phyloP scores from a whole-genome alignment of 2,888 invertebrate genomes.

The Lucinisca nassula region DNA sequence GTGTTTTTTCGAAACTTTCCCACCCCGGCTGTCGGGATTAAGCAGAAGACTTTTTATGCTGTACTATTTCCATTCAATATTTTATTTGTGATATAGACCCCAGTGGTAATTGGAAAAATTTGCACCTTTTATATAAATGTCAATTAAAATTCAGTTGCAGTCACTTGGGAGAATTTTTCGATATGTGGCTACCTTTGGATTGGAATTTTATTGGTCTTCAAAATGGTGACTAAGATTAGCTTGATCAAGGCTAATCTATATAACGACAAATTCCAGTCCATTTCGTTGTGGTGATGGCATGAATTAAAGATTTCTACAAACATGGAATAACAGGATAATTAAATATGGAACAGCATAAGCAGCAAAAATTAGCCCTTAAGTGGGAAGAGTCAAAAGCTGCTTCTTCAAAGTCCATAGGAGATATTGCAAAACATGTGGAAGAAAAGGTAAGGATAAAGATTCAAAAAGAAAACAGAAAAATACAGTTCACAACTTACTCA shows the following conservation, averaged over 20 bases:
- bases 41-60: background rate
- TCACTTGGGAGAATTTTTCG: background rate
- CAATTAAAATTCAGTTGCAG: background rate
- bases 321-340: background rate
- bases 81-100: background rate
- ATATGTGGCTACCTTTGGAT: background rate
- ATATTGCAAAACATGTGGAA: background rate
- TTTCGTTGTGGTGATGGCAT: background rate
- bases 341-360: background rate
- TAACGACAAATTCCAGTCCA: background rate
- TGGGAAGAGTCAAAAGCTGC: background rate
- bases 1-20: background rate
- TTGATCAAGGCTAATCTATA: background rate
- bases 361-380: background rate
- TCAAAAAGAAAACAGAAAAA: no score
- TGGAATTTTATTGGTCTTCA: background rate
- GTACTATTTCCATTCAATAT: background rate
- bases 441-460: background rate
- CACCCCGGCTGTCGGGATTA: background rate
- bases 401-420: background rate
- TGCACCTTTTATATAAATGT: background rate
- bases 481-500: no score
- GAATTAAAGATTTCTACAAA: background rate
- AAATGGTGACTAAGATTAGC: background rate
- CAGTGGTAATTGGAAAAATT: background rate